phyloP scores from a whole-genome alignment of 2,797 vertebrate genomes.

The Myioborus melanocephalus region DNA sequence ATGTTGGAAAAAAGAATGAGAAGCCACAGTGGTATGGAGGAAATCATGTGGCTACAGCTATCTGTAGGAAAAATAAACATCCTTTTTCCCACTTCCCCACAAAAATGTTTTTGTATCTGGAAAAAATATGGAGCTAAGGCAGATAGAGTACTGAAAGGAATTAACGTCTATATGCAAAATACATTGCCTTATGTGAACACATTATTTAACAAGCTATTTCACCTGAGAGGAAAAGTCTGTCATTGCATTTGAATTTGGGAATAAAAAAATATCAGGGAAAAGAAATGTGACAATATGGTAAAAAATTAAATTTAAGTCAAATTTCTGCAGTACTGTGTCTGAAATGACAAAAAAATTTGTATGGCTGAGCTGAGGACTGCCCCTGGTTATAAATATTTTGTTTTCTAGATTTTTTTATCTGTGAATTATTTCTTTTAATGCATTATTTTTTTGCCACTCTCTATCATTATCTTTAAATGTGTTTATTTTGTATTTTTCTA shows the following conservation, averaged over 20 bases:
- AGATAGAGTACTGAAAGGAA: background rate
- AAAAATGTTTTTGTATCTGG: constrained; percentile 37
- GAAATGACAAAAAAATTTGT: background rate
- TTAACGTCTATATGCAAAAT: background rate
- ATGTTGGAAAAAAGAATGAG: constrained; percentile 5
- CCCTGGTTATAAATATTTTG: background rate
- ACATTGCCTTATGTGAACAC: background rate
- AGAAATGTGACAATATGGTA: background rate
- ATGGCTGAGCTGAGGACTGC: background rate
- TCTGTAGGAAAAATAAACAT: constrained; percentile 57
- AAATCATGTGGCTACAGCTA: constrained; percentile 37
- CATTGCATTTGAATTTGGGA: background rate
- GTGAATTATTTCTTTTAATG: background rate
- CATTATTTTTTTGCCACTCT: background rate
- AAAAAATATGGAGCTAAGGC: background rate
- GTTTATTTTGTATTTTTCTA: background rate
- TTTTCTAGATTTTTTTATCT: background rate
- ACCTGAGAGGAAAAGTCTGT: background rate
- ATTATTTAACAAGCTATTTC: background rate
- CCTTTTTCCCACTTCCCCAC: constrained; percentile 7
- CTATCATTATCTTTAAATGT: background rate
- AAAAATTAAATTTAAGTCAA: background rate
- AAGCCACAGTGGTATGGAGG: constrained; percentile 25
- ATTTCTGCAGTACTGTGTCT: background rate
- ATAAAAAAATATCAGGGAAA: background rate